Evolutionary conservation across 2,797 vertebrate genomes (phyloP), one percentile per base, ranked within the genome.

Genomic region (Pogoniulus pusillus): DNA sequence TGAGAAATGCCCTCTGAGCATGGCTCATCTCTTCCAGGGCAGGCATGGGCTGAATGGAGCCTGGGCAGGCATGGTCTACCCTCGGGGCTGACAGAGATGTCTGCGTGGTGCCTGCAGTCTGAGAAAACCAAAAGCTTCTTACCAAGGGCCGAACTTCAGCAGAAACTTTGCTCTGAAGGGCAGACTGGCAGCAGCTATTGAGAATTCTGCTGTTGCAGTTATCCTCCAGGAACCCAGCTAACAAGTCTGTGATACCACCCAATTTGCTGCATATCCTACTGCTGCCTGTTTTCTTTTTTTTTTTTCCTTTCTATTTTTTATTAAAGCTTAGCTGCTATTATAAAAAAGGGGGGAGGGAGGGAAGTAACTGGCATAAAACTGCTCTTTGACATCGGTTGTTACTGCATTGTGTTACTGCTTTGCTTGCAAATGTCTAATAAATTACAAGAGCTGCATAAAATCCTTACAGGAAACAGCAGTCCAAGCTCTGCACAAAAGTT

Each of bases 351-450:
- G 71, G 2, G 5, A 6, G 9, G 17, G 20, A 39, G 45, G 39
- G 34, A 2, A 53, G 29, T 7, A 73, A 32, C 62, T 87, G 16
- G 0, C 9, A 10, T 84, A 72, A 91, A 96, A 49, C 75, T 62
- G 70, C 34, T 85, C 45, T 83, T 77, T 96, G 90, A 83, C 85
- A 55, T 9, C 17, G 73, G 93, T 39, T 74, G 84, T 93, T 93
- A 93, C 65, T 91, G 83, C 93, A 30, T 39, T 81, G 72, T 64
- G 54, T 87, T 93, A 85, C 91, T 94, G 91, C 91, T 91, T 87
- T 57, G 93, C 90, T 90, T 89, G 79, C 93, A 92, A 89, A 94
- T 18, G 79, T 76, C 74, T 74, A 79, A 91, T 87, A 70, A 96
- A 93, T 93, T 87, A 71, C 66, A 80, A 68, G 57, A 91, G 82